Evolutionary conservation across 2,113 vertebrate genomes (phyloP).

Genomic region (Chlamydotis undulata): DNA sequence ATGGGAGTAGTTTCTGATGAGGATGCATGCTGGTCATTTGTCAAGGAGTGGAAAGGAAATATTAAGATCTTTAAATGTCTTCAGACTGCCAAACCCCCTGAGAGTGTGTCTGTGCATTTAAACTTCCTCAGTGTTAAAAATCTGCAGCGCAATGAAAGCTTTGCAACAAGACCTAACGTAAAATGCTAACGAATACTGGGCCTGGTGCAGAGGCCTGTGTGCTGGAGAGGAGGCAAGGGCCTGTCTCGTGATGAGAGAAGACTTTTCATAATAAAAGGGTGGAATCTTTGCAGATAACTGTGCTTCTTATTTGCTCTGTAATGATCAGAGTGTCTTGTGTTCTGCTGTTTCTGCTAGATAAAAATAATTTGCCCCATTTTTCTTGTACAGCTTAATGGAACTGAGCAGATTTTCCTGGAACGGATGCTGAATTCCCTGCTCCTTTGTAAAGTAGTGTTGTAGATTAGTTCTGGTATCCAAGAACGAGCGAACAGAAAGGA

Average conservation of each 20-base stretch:
- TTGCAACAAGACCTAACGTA: background rate
- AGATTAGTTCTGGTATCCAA: slow-evolving; percentile 8
- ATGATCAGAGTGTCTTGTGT: background rate
- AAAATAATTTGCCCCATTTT: background rate
- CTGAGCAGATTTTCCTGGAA: background rate
- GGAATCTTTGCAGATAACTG: background rate
- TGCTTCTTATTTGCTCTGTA: background rate
- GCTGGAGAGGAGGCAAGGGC: background rate
- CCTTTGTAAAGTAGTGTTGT: background rate
- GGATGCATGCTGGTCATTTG: background rate
- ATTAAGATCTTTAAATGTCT: background rate
- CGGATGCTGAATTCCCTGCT: slow-evolving; percentile 5
- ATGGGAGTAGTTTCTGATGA: background rate
- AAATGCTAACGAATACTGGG: background rate
- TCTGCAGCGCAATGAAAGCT: background rate
- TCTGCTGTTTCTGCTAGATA: background rate
- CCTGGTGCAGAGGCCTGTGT: background rate
- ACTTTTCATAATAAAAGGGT: slow-evolving; percentile 22
- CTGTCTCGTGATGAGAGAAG: background rate
- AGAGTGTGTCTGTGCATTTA: background rate
- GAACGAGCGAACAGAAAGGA: background rate
- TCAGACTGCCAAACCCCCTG: background rate
- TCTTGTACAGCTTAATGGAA: background rate
- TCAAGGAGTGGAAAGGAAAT: background rate
- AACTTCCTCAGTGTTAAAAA: background rate